These are phyloP conservation scores for Litocranius walleri DNA, from an alignment of 2,113 vertebrate genomes.

Conservation along the genomic window DNA sequence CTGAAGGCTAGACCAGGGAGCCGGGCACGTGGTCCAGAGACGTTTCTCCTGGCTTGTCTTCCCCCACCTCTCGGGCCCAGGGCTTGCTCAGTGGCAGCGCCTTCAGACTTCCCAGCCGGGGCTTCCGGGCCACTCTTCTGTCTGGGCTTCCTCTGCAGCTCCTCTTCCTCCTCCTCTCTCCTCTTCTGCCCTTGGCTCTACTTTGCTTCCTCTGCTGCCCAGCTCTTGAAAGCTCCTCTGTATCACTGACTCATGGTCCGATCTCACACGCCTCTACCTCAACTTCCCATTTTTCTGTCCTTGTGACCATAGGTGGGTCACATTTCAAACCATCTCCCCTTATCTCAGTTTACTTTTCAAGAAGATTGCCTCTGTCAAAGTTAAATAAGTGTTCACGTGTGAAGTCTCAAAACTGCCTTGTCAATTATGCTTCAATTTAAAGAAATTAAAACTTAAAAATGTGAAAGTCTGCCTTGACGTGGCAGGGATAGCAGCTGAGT, in stretches of 20 bases:
- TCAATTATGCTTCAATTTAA: not conserved
- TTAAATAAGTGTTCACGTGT: accelerated
- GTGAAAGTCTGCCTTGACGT: accelerated
- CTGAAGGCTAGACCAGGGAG: not conserved
- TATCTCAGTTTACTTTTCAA: not conserved
- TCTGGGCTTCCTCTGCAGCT: not conserved
- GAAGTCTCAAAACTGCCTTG: not conserved
- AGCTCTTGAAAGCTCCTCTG: not conserved
- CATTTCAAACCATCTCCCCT: too few species aligned
- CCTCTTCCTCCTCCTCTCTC: not conserved
- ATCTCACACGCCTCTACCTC: accelerated
- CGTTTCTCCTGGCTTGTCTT: accelerated
- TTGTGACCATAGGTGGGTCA: not conserved
- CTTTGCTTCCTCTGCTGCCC: not conserved
- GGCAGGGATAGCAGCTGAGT: not conserved
- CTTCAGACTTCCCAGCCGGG: accelerated
- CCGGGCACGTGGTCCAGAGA: accelerated
- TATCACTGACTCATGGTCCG: accelerated
- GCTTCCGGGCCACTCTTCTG: not conserved
- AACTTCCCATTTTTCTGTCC: not conserved
- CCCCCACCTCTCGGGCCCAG: not conserved
- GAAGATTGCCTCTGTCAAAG: not conserved
- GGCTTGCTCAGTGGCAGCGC: not conserved
- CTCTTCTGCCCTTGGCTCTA: not conserved
- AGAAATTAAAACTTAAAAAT: not conserved